These are phyloP conservation scores for Muraenolepis orangiensis DNA, from an alignment of 2,797 vertebrate species.

Conservation along the genomic window DNA sequence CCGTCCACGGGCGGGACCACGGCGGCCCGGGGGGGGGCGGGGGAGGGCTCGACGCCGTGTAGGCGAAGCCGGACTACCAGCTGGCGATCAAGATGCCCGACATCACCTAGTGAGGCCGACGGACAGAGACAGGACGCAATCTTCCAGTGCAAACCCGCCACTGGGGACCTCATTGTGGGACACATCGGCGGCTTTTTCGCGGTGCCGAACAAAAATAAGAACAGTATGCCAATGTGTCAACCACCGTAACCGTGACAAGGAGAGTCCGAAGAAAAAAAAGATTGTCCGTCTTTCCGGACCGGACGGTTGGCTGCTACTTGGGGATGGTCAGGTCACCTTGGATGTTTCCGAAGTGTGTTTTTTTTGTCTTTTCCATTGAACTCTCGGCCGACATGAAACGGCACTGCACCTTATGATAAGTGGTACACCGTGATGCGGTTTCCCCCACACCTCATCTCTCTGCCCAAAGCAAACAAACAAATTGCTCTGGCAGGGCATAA, in stretches of 20 bases:
- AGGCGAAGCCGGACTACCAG: too few species aligned
- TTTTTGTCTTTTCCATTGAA: not conserved
- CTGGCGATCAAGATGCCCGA: too few species aligned
- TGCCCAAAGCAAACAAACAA: not conserved
- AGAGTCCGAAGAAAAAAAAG: too few species aligned
- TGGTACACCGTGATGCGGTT: not conserved
- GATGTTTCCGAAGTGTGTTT: not conserved
- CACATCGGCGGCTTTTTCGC: not conserved
- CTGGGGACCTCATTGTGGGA: too few species aligned
- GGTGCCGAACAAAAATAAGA: too few species aligned
- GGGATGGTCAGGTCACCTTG: not conserved
- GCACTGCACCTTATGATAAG: not conserved
- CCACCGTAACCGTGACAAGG: too few species aligned
- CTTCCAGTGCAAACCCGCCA: too few species aligned
- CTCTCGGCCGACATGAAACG: not conserved
- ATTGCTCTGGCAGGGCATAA: not conserved
- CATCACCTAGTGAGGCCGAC: not conserved
- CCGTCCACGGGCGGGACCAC: not conserved
- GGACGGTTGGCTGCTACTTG: not conserved
- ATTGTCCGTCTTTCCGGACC: too few species aligned
- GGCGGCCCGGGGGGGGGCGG: not conserved
- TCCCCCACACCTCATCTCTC: too few species aligned
- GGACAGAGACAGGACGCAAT: too few species aligned
- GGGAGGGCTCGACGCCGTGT: not conserved
- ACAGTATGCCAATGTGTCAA: too few species aligned